Conservation (phyloP, 2,797 vertebrate species). For the Emys orbicularis region DNA sequence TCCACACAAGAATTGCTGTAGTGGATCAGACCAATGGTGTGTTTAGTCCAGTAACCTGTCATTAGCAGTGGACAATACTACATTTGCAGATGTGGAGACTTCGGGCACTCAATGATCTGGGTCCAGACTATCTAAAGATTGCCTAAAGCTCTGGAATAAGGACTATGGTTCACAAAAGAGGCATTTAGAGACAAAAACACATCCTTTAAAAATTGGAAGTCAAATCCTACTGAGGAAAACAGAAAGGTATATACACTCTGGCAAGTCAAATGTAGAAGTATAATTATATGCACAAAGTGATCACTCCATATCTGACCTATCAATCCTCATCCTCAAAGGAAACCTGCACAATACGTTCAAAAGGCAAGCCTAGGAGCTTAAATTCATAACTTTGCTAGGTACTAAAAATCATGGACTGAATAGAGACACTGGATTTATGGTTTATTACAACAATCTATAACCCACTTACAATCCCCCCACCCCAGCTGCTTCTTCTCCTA, state of each 20-base stretch:
- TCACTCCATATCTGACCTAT: no score
- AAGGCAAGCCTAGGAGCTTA: no score
- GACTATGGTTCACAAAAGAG: neutral
- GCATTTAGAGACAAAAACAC: neutral
- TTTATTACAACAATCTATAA: no score
- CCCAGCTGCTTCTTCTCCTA: no score
- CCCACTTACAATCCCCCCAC: no score
- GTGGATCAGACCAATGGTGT: neutral
- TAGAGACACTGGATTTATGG: no score
- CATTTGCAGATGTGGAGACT: neutral
- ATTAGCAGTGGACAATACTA: neutral
- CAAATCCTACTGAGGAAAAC: neutral
- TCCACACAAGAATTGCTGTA: neutral
- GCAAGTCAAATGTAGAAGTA: neutral
- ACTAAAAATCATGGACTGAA: no score
- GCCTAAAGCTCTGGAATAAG: neutral
- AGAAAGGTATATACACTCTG: neutral
- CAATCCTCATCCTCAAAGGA: no score
- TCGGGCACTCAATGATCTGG: neutral
- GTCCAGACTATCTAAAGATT: neutral
- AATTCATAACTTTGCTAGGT: no score
- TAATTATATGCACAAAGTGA: neutral
- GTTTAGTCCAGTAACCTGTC: rapidly evolving
- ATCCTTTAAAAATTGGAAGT: no score
- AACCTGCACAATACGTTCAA: no score